Conservation (phyloP, 2,113 vertebrate genomes). For the Cyprinodon brontotheroides region DNA sequence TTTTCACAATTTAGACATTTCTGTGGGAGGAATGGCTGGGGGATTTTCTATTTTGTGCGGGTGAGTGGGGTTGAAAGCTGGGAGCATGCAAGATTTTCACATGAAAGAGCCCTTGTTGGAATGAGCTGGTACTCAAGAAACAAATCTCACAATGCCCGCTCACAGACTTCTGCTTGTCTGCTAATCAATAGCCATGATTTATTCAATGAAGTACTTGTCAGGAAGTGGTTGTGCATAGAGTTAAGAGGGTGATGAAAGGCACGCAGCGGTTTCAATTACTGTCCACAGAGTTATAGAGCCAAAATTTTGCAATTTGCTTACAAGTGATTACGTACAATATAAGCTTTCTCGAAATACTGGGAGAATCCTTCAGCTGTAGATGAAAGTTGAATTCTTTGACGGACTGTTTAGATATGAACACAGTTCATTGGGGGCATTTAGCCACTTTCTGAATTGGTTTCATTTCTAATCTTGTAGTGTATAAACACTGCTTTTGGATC, state of each 20-base stretch:
- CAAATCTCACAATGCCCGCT: conserved; percentile 62
- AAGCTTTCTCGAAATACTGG: conserved; percentile 23
- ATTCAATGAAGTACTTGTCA: conserved; percentile 72
- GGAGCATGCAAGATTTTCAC: conserved; percentile 72
- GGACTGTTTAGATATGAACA: conserved; percentile 20
- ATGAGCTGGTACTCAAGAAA: conserved; percentile 73
- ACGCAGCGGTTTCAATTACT: conserved; percentile 40
- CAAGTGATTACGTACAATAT: neutral
- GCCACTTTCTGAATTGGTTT: conserved; percentile 57
- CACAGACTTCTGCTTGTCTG: conserved; percentile 62
- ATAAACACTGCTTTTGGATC: conserved; percentile 65
- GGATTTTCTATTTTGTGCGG: conserved; percentile 60
- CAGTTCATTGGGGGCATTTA: conserved; percentile 49
- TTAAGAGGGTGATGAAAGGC: conserved; percentile 62
- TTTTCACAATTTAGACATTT: conserved; percentile 71
- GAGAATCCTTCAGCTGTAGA: neutral
- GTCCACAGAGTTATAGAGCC: conserved; percentile 40
- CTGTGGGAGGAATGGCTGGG: conserved; percentile 60
- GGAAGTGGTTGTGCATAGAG: conserved; percentile 66
- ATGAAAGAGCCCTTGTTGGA: conserved; percentile 73
- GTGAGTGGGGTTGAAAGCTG: conserved; percentile 29
- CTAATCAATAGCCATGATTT: conserved; percentile 80
- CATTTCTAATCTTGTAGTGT: conserved; percentile 66
- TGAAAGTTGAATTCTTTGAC: conserved; percentile 21
- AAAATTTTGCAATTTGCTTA: conserved; percentile 21